Conservation (phyloP, 2,888 invertebrate genomes). For the Folsomia candida region DNA sequence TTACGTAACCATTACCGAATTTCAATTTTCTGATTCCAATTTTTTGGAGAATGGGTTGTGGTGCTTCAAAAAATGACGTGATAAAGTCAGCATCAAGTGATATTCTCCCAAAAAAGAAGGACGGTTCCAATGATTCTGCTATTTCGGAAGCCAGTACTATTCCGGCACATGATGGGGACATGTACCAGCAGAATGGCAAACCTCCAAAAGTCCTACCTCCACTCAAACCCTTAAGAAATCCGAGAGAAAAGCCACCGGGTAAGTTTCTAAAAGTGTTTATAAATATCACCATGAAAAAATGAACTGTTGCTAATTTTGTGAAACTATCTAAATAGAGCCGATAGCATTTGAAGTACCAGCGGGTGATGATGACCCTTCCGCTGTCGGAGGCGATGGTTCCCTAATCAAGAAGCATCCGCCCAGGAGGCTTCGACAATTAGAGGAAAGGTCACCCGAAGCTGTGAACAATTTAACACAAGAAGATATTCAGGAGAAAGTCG, state of each 20-base stretch:
- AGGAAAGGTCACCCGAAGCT: conserved; percentile 40
- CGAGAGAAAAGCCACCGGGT: neutral
- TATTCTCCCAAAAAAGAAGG: conserved; percentile 28
- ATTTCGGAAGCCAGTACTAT: conserved; percentile 46
- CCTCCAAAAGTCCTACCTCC: conserved; percentile 42
- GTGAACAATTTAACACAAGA: conserved; percentile 40
- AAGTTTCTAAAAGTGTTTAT: neutral
- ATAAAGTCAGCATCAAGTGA: conserved; percentile 39
- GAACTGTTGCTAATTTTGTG: conserved; percentile 10
- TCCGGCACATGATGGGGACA: conserved; percentile 36
- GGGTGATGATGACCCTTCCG: conserved; percentile 26
- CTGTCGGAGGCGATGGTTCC: conserved; percentile 30
- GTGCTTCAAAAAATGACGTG: conserved; percentile 49
- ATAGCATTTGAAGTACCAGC: conserved; percentile 50
- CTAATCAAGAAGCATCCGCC: conserved; percentile 49
- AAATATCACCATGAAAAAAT: neutral
- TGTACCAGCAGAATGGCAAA: conserved; percentile 40
- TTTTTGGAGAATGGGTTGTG: conserved; percentile 45
- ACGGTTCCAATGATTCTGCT: conserved; percentile 35
- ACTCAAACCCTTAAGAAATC: conserved; percentile 42
- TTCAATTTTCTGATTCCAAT: neutral
- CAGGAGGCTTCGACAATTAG: conserved; percentile 43
- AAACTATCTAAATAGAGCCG: conserved; percentile 45
- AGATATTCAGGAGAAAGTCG: conserved; percentile 47
- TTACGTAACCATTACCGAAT: too few species aligned